Evolutionary conservation across 2,888 invertebrate species (phyloP), one percentile per base, ranked within the genome.

Genomic region (Morpho deidamia): DNA sequence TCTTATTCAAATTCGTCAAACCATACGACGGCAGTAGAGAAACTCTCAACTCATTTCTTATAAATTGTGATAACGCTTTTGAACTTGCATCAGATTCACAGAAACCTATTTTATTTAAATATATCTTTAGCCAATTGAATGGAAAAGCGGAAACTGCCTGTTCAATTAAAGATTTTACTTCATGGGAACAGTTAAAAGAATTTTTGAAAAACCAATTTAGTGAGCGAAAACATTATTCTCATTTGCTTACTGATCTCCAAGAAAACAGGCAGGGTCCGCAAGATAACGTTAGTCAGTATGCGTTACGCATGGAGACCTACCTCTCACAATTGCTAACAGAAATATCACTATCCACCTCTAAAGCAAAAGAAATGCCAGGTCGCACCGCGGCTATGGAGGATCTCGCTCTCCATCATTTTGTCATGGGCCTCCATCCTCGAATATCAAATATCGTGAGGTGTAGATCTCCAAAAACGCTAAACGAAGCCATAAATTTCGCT

Each of bases 131-230:
- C 23, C 65, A 67, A 54, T 32, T 66, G 7, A 11, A 46, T 9
- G 66, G 67, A 0, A 69, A 64, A 50, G 66, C 68, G 0, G 59
- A 67, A 56, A 43, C 46, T 5, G 66, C 66, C 9, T 69, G 68
- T 34, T 63, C 66, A 0, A 62, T 68, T 0, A 70, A 67, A 58
- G 65, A 67, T 33, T 69, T 67, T 33, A 7, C 11, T 0, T 51
- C n/a, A 5, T 69, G 65, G 67, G 44, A 52, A 0, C 65, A 65
- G 50, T 37, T 68, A 0, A 63, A 64, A 48, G 60, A 66, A 1
- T 69, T 68, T 14, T 49, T 66, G 7, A 68, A 67, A 54, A 65
- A 58, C 0, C 67, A 67, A 44, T 69, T 69, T 37, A 56, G 64
- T 14, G 67, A 66, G 7, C 12, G 61, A 0, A 69, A 69, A 55